Evolutionary conservation across 2,113 vertebrate genomes (phyloP), one percentile per base, ranked within the genome.

Genomic region (Pomatostomus ruficeps): DNA sequence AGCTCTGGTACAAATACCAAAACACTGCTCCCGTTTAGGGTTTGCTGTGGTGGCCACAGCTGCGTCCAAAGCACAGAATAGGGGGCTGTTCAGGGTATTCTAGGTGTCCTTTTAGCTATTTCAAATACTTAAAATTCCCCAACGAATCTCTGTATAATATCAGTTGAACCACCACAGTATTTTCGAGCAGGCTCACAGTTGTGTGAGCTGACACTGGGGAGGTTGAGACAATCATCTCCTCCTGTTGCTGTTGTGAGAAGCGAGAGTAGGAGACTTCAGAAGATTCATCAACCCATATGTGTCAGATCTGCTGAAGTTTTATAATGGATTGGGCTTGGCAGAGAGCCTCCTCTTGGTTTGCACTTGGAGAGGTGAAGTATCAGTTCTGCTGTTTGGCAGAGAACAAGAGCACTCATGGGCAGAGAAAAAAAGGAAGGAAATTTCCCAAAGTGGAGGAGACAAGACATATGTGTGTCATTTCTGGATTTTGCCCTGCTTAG

Each of bases 341-440:
- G 33, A 68, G 20, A 66, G 73, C 54, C 87, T 79, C 55, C 17
- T 88, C 55, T 81, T 84, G 76, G 61, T 95, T 86, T 94, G 85
- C 85, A 85, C 70, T 91, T 54, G 83, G 72, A 54, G 79, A 94
- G 77, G 74, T 91, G 85, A 95, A 92, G 82, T 91, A 91, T 45
- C 81, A 92, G 29, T 31, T 95, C 77, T 66, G 84, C 62, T 70
- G 58, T 23, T 91, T 95, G 58, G 42, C 77, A 89, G 87, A 79
- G 48, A 89, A 31, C 61, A 49, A 21, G 40, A 85, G 11, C 35
- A 45, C 67, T 80, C 66, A 79, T 35, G 63, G 62, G 9, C 21
- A 57, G 83, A 94, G 61, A 46, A 63, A 73, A 42, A 91, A 78
- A 83, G 48, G 66, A 79, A 83, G 85, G 86, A 96, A 91, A 65